phyloP scores from a whole-genome alignment of 2,113 vertebrate species.

The Barbus barbus region DNA sequence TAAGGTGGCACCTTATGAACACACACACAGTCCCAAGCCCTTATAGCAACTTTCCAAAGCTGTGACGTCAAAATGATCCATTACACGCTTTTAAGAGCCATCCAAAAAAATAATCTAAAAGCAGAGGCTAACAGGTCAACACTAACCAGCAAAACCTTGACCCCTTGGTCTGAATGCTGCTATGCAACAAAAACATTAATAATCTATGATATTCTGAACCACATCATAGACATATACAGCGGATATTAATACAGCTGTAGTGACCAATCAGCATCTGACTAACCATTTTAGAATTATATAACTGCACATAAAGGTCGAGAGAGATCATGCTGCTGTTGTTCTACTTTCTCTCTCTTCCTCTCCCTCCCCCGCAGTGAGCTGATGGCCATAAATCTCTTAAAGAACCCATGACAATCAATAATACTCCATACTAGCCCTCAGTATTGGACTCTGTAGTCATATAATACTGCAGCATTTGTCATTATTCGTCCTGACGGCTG shows the following conservation, averaged over 20 bases:
- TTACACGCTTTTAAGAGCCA: background rate
- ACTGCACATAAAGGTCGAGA: background rate
- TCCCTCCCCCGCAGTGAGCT: background rate
- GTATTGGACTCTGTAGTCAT: slow-evolving; percentile 79
- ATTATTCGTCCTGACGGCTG: slow-evolving; percentile 83
- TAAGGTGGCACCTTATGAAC: background rate
- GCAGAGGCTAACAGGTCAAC: background rate
- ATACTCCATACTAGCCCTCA: slow-evolving; percentile 71
- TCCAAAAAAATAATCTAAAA: background rate
- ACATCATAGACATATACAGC: background rate
- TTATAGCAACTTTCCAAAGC: background rate
- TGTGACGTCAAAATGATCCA: background rate
- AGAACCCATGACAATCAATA: slow-evolving; percentile 75
- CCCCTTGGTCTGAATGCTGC: background rate
- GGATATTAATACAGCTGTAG: background rate
- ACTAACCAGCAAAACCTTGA: background rate
- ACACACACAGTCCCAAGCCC: no score
- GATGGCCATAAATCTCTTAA: background rate
- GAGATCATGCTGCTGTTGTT: background rate
- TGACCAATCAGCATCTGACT: background rate
- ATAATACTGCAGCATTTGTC: slow-evolving; percentile 84
- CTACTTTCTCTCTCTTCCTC: background rate
- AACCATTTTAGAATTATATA: background rate
- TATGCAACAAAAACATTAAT: background rate
- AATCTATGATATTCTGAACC: background rate